phyloP scores from a whole-genome alignment of 2,113 vertebrate species.

The Abramis brama region DNA sequence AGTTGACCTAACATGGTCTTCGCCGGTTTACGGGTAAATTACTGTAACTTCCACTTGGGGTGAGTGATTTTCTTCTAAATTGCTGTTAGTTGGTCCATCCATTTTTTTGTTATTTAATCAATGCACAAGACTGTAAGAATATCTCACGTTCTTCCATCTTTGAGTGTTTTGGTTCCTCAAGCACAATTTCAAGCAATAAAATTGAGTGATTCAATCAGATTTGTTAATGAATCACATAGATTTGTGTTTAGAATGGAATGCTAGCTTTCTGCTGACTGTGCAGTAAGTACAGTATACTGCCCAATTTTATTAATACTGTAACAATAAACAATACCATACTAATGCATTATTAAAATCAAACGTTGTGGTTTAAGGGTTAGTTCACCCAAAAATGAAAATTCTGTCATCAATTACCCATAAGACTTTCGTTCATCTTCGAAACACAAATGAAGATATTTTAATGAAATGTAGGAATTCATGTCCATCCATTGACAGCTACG shows the following conservation, averaged over 20 bases:
- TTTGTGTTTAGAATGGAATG: background rate
- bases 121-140: background rate
- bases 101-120: background rate
- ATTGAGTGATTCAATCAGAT: background rate
- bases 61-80: conserved; percentile 4
- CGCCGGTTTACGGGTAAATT: background rate
- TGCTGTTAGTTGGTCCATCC: background rate
- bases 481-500: too few species aligned
- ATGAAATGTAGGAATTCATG: too few species aligned
- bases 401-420: too few species aligned
- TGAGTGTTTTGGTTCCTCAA: background rate
- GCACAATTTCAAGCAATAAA: background rate
- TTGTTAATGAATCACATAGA: background rate
- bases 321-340: too few species aligned
- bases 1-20: background rate
- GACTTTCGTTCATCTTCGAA: too few species aligned
- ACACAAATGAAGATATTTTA: too few species aligned
- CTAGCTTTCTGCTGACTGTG: background rate
- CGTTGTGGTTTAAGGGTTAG: too few species aligned
- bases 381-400: too few species aligned
- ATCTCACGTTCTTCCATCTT: background rate
- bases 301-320: background rate
- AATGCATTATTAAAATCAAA: too few species aligned
- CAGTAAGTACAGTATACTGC: background rate
- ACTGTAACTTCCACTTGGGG: background rate